A percentile compares a stretch with the other conserved stretches of the same genome.
These are phyloP conservation scores for Drosophila athabasca DNA, from an alignment of 1,140 invertebrate species.

Conservation along the genomic window DNA sequence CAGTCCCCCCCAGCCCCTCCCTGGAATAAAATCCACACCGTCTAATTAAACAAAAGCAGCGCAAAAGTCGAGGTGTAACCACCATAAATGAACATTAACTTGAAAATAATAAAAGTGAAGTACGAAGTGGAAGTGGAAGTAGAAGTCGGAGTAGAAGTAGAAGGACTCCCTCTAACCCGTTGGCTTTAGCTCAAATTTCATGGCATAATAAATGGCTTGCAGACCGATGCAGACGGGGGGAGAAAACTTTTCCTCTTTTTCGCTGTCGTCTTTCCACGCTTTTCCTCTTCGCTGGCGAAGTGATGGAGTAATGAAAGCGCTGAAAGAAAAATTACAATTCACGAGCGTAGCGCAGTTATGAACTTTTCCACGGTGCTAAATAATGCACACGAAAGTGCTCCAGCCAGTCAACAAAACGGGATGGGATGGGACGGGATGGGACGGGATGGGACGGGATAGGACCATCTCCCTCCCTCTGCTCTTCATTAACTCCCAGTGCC, in stretches of 20 bases:
- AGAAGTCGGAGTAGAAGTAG: no score
- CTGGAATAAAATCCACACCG: conserved; percentile 70
- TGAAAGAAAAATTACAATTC: conserved; percentile 79
- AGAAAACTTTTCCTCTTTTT: conserved; percentile 31
- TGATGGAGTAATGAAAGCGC: conserved; percentile 80
- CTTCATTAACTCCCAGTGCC: conserved; percentile 67
- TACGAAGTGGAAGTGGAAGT: conserved; percentile 4
- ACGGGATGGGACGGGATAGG: no score
- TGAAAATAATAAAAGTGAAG: conserved; percentile 77
- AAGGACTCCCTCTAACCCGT: conserved; percentile 32
- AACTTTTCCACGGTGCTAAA: conserved; percentile 81
- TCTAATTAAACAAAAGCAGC: conserved; percentile 79
- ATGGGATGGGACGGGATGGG: no score
- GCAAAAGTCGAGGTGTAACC: conserved; percentile 75
- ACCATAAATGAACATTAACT: conserved; percentile 82
- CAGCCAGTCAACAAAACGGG: no score
- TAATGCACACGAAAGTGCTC: conserved; percentile 70
- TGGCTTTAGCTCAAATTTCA: conserved; percentile 68
- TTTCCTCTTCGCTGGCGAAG: conserved; percentile 18
- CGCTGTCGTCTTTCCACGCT: background rate
- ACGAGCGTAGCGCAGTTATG: conserved; percentile 76
- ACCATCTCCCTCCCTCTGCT: background rate
- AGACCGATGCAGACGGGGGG: conserved; percentile 42
- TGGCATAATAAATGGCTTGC: conserved; percentile 77
- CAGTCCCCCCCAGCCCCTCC: conserved; percentile 20